A percentile compares a stretch with the other conserved stretches of the same genome.
Conservation (phyloP, 1,140 invertebrate species). For the Caenorhabditis tropicalis region DNA sequence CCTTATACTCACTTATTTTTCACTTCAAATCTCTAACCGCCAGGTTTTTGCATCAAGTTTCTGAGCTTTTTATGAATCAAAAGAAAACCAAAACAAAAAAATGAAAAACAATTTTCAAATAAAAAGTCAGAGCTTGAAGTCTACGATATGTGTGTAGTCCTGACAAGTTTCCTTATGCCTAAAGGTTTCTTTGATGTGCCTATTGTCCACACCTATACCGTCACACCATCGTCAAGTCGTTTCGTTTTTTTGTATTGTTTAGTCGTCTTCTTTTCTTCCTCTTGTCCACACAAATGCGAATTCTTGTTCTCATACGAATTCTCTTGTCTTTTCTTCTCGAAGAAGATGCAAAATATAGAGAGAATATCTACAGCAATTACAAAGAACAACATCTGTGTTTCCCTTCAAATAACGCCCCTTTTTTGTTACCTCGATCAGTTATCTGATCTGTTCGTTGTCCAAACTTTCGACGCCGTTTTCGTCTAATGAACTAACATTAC, state of each 20-base stretch:
- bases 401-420: not conserved
- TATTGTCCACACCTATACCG: not conserved
- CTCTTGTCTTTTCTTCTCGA: not conserved
- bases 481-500: not conserved
- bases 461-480: not conserved
- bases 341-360: not conserved
- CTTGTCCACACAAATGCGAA: not conserved
- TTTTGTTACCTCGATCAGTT: not conserved
- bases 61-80: too few relatives aligned
- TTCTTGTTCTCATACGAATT: not conserved
- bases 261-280: not conserved
- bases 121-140: too few relatives aligned
- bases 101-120: too few relatives aligned
- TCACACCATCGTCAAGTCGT: constrained; percentile 12
- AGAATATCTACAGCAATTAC: not conserved
- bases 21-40: not conserved
- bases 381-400: not conserved
- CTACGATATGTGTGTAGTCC: too few relatives aligned
- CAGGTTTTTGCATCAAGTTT: constrained; percentile 4
- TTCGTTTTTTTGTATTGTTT: constrained; percentile 31
- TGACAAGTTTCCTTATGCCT: too few relatives aligned
- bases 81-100: too few relatives aligned
- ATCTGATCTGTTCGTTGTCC: not conserved
- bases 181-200: not conserved
- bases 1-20: not conserved